Percentiles rank a stretch among this genome's conserved stretches.
Conservation (phyloP, 2,113 vertebrate genomes). For the Neodon shergylaensis region DNA sequence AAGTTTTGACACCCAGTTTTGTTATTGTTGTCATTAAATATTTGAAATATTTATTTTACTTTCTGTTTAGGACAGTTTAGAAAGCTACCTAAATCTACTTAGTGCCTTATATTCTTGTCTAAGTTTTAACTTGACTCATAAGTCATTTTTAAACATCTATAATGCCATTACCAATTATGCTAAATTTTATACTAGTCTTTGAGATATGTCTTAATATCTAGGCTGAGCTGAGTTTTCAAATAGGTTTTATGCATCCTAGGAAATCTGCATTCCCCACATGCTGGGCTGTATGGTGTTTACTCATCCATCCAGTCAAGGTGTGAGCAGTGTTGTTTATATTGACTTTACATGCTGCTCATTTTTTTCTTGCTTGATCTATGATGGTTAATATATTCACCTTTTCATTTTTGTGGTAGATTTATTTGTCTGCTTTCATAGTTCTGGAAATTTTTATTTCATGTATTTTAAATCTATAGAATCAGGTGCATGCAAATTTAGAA, state of each 20-base stretch:
- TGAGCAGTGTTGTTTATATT: background rate
- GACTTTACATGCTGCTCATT: background rate
- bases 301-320: background rate
- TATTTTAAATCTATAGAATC: conserved; percentile 41
- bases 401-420: conserved; percentile 8
- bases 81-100: background rate
- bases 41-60: background rate
- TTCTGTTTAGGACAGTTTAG: background rate
- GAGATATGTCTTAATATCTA: background rate
- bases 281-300: background rate
- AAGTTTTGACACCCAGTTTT: background rate
- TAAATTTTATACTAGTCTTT: background rate
- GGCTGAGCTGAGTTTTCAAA: background rate
- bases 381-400: background rate
- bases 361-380: background rate
- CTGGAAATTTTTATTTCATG: background rate
- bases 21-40: background rate
- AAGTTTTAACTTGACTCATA: background rate
- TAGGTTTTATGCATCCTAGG: background rate
- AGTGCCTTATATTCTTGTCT: background rate
- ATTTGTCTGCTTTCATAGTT: background rate
- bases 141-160: background rate
- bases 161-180: background rate
- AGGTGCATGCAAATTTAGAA: background rate
- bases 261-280: background rate